Evolutionary conservation across 2,888 invertebrate genomes (phyloP), one percentile per base, ranked within the genome.

Genomic region (Nephrotoma appendiculata): DNA sequence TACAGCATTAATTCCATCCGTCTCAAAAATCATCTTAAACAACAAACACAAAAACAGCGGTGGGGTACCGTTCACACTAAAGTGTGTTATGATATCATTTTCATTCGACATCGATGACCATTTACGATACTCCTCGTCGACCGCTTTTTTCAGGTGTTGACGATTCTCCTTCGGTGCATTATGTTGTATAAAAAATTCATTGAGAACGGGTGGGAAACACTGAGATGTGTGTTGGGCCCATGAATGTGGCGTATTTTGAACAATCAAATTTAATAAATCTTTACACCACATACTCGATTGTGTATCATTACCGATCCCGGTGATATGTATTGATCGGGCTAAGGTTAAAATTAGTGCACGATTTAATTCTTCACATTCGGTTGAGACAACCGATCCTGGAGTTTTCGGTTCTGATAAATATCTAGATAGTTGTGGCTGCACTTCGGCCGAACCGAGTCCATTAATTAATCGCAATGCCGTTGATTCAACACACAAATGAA

Each of bases 21-120:
- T 98, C 91, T 99, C 98, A 89, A 98, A 94, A 88, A 98, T 95
- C 95, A 98, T 98, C 92, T 98, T 98, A 96, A 98, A 99, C 2
- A 99, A 92, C 42, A 99, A 93, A 90, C 98, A 99, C 0, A 98
- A 93, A 90, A 99, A 99, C 31, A 98, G 92, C 0, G 96, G 96
- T 48, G 98, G 97, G 3, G 98, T 97, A 71, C 97, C 97, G n/a
- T 97, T 96, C 19, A 97, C 96, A 0, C 98, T 97, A 91, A 99
- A 99, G 91, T 99, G 98, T 0, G 97, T 96, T 89, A 99, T 97
- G 71, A 98, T 97, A 90, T 98, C 98, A 90, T 97, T 98, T 90
- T 99, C 98, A 91, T 98, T 98, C 83, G 96, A 97, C 98, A 99
- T 98, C 0, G 97, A 97, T 83, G 96, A 96, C 98, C 98, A 98